Evolutionary conservation across 2,113 vertebrate species (phyloP).

Genomic region (Myanophis thanlyinensis): DNA sequence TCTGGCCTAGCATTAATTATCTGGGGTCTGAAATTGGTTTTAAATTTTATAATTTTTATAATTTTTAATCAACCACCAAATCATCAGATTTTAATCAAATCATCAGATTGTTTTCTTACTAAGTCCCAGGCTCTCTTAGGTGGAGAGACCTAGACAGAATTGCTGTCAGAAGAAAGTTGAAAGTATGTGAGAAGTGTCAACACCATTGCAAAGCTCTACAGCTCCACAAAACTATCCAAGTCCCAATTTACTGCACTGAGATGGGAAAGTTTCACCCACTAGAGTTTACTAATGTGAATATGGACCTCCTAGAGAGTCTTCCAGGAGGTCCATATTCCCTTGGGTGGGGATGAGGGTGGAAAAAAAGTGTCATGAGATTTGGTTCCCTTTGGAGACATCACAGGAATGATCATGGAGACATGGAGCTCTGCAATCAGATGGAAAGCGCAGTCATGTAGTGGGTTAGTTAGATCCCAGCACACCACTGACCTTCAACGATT

Average conservation of each 20-base stretch:
- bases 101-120: background rate
- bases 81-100: too few species aligned
- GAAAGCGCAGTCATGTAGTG: background rate
- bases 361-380: background rate
- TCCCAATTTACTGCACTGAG: background rate
- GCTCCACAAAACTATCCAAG: background rate
- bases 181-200: background rate
- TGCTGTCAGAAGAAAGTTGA: background rate
- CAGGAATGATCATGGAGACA: background rate
- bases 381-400: background rate
- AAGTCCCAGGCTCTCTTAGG: background rate
- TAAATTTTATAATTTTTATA: too few species aligned
- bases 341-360: background rate
- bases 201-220: background rate
- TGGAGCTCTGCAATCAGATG: background rate
- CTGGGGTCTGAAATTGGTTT: too few species aligned
- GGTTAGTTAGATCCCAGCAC: background rate
- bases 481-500: background rate
- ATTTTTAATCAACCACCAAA: too few species aligned
- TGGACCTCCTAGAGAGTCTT: background rate
- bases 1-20: too few species aligned
- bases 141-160: background rate
- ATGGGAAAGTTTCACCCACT: background rate
- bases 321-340: background rate
- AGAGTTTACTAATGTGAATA: background rate